phyloP scores from a whole-genome alignment of 2,797 vertebrate genomes.

The Leptoclinus maculatus region DNA sequence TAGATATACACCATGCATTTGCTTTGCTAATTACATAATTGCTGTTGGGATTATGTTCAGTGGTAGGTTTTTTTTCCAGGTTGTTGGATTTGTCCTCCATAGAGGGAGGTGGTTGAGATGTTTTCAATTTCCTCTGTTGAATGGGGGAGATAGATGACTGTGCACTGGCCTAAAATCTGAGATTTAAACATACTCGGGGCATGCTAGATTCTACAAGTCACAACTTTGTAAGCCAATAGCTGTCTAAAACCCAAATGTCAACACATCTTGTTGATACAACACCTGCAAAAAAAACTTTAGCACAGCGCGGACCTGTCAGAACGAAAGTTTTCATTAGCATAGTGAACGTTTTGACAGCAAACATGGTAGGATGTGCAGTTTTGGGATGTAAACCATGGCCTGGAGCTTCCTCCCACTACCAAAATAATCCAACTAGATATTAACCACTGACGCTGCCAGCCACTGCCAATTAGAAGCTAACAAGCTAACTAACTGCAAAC shows the following conservation, averaged over 20 bases:
- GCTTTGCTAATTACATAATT: not conserved
- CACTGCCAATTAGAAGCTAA: not conserved
- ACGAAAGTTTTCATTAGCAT: not conserved
- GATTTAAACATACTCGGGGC: not conserved
- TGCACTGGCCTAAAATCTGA: not conserved
- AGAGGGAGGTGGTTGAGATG: not conserved
- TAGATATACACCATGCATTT: not conserved
- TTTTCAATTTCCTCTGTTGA: not conserved
- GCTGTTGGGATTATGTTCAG: slow-evolving; percentile 2
- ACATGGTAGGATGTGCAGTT: not conserved
- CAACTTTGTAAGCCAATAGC: not conserved
- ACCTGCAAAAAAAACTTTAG: not conserved
- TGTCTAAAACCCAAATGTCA: not conserved
- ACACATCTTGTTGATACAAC: not conserved
- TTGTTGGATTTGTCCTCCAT: not conserved
- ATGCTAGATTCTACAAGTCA: not conserved
- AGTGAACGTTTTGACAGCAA: not conserved
- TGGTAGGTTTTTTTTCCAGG: not conserved
- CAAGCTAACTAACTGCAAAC: not conserved
- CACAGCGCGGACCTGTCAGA: not conserved
- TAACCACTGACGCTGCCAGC: not conserved
- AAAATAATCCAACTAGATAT: not conserved
- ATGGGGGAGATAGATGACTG: not conserved
- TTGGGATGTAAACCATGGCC: not conserved
- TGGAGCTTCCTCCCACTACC: not conserved